Conservation (phyloP, 35 echinoderm and acorn worm genomes). For the Acanthaster planci region DNA sequence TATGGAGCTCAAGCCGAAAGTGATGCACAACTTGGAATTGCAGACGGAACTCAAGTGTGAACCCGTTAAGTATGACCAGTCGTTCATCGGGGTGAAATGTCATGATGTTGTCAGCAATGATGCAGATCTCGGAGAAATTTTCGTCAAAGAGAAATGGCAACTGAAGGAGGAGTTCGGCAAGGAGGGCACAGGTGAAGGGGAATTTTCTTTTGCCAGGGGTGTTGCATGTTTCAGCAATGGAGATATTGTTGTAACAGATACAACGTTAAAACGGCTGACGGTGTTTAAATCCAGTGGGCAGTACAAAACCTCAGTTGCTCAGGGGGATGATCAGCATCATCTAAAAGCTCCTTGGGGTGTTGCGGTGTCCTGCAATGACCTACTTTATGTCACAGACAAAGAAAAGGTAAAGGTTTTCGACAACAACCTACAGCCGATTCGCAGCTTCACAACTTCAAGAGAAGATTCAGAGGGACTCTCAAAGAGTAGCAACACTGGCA, state of each 20-base stretch:
- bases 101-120: too few species aligned
- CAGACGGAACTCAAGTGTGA: too few species aligned
- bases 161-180: too few species aligned
- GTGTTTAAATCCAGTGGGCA: neutral
- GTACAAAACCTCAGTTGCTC: neutral
- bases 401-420: slow-evolving; percentile 23
- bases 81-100: too few species aligned
- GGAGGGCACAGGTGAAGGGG: neutral
- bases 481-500: neutral
- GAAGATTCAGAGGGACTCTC: neutral
- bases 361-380: slow-evolving; percentile 1
- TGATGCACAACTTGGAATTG: too few species aligned
- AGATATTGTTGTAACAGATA: slow-evolving; percentile 11
- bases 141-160: too few species aligned
- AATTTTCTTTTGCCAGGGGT: slow-evolving; percentile 9
- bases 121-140: too few species aligned
- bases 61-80: too few species aligned
- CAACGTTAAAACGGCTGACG: neutral
- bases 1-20: too few species aligned
- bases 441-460: neutral
- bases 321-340: neutral
- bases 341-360: neutral
- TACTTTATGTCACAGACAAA: neutral
- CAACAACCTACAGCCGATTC: neutral
- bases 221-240: slow-evolving; percentile 20